These are phyloP conservation scores for Vireo altiloquus DNA, from an alignment of 2,113 vertebrate genomes.

Conservation along the genomic window DNA sequence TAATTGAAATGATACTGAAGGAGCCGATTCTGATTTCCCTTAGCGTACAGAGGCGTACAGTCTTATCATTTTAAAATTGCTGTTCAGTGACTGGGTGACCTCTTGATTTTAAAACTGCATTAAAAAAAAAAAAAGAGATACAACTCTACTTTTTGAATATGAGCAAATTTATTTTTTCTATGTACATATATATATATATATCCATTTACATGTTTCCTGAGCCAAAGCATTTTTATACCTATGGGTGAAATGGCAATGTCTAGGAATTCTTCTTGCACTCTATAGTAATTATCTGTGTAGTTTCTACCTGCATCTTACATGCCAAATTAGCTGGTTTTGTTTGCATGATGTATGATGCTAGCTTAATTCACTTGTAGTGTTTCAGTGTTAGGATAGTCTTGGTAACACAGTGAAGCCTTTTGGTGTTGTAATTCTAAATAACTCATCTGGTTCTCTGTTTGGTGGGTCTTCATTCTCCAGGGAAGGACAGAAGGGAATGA, in stretches of 20 bases:
- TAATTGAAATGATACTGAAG: background rate
- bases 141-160: background rate
- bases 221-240: background rate
- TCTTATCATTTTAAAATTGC: background rate
- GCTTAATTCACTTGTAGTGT: background rate
- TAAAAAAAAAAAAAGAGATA: background rate
- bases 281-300: background rate
- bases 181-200: background rate
- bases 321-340: background rate
- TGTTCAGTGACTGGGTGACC: background rate
- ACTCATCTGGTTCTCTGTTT: background rate
- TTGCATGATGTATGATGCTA: background rate
- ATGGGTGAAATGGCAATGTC: background rate
- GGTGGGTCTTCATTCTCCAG: background rate
- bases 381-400: background rate
- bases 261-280: background rate
- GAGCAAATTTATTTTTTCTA: background rate
- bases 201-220: background rate
- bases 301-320: background rate
- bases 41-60: fast-evolving
- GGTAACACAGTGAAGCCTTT: background rate
- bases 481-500: background rate
- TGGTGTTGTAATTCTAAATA: background rate
- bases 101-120: background rate
- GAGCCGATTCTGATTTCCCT: background rate